Conservation (phyloP, 2,797 vertebrate genomes). For the Amazona ochrocephala region DNA sequence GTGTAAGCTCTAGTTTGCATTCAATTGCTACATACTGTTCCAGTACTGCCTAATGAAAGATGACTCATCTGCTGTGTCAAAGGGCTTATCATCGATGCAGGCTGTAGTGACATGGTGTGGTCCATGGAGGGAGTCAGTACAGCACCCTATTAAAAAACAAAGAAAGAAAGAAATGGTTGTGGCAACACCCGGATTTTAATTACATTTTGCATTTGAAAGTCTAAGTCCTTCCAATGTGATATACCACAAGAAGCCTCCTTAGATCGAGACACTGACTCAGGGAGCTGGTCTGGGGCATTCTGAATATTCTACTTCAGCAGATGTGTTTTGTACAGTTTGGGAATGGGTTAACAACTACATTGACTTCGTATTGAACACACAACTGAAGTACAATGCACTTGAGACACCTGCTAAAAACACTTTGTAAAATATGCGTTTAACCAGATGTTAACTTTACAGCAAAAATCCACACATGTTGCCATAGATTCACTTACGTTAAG, state of each 20-base stretch:
- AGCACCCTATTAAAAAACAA: constrained; percentile 84
- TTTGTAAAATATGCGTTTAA: neutral
- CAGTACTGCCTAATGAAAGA: constrained; percentile 91
- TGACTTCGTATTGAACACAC: neutral
- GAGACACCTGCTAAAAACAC: neutral
- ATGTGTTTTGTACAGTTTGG: neutral
- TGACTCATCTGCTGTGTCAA: constrained; percentile 98
- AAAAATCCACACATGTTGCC: neutral
- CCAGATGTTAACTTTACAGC: neutral
- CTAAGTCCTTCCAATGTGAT: neutral
- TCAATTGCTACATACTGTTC: constrained; percentile 86
- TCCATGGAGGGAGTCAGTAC: constrained; percentile 98
- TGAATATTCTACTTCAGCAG: neutral
- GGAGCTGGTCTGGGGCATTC: neutral
- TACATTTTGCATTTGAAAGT: neutral
- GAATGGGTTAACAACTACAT: neutral
- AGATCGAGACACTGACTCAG: neutral
- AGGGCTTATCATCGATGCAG: constrained; percentile 91
- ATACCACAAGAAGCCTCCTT: neutral
- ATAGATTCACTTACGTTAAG: neutral
- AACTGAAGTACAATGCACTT: neutral
- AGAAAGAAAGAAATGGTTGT: constrained; percentile 20
- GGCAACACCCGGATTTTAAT: neutral
- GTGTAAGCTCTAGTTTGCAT: constrained; percentile 20
- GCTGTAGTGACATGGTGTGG: constrained; percentile 96